These are phyloP conservation scores for Albula goreensis DNA, from an alignment of 2,113 vertebrate species.

Conservation along the genomic window DNA sequence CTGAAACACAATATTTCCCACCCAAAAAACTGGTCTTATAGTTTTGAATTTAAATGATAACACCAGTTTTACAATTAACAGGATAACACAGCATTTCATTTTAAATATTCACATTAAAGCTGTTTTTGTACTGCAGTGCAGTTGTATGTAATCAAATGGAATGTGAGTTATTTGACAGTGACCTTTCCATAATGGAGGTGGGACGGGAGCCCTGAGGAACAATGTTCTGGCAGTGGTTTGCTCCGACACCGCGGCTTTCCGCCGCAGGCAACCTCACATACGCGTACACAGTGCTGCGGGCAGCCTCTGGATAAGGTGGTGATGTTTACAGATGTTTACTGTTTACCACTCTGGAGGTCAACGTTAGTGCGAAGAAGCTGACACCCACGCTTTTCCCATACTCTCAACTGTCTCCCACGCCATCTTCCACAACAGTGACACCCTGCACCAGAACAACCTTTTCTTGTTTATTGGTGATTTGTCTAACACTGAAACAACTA, in stretches of 20 bases:
- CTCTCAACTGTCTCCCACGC: neutral
- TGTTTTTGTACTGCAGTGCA: neutral
- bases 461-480: no score
- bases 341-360: neutral
- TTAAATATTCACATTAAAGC: no score
- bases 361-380: neutral
- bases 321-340: neutral
- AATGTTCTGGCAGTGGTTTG: neutral
- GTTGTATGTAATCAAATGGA: neutral
- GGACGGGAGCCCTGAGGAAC: neutral
- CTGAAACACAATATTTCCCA: no score
- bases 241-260: neutral
- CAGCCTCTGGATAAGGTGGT: neutral
- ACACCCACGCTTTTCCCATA: neutral
- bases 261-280: neutral
- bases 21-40: no score
- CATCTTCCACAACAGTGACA: neutral
- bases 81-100: no score
- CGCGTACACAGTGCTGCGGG: neutral
- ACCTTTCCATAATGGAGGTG: neutral
- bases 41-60: no score
- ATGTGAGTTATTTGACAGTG: neutral
- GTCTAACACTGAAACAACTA: no score
- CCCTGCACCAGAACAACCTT: no score
- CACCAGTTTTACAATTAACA: no score